Base-by-base conservation (phyloP, 2,113 vertebrate species). In the Toxotes jaculatrix region DNA sequence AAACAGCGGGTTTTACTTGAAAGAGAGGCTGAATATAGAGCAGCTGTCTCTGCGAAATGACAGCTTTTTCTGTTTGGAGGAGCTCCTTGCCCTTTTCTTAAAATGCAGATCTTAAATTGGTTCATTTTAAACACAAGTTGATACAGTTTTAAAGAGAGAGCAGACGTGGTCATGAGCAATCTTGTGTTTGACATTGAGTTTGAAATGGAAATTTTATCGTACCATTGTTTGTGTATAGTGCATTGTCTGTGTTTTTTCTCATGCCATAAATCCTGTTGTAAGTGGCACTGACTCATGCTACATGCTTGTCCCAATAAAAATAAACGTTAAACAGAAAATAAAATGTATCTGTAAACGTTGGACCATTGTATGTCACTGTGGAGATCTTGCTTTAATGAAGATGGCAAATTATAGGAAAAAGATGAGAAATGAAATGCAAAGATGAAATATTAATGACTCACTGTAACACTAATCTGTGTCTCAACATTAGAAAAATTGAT, bases 1-100 rank as follows among this genome's bases (percentile, higher is more conserved):
- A 68, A 45, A 87, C 27, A 8, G n/a, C 10, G 45, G 45, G 55
- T 82, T 77, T 63, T 72, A 14, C 49, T 56, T 36, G 59, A 65
- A 70, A 79, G 67, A 59, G 16, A 79, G 13, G 11, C 23, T 67
- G 19, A 71, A 51, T 60, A 36, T 60, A 45, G n/a, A 80, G 14
- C 10, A 53, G 13, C 66, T 75, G 36, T 49, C 21, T 51, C 19
- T 80, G 55, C 31, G 47, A 51, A 45, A 27, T 60, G 1, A 59
- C 42, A n/a, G 0, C 3, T 7, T 36, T 63, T 42, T 55, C 31
- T 51, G 6, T 75, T 23, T 55, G 3, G n/a, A 3, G 8, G 36
- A 64, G n/a, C 27, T 31, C 17, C 17, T 66, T 16, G 6, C 49
- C 13, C 14, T 21, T 27, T 1, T 27, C 27, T 27, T 27, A 27